Evolutionary conservation across 1,140 invertebrate species (phyloP).

Genomic region (Drosophila albomicans): DNA sequence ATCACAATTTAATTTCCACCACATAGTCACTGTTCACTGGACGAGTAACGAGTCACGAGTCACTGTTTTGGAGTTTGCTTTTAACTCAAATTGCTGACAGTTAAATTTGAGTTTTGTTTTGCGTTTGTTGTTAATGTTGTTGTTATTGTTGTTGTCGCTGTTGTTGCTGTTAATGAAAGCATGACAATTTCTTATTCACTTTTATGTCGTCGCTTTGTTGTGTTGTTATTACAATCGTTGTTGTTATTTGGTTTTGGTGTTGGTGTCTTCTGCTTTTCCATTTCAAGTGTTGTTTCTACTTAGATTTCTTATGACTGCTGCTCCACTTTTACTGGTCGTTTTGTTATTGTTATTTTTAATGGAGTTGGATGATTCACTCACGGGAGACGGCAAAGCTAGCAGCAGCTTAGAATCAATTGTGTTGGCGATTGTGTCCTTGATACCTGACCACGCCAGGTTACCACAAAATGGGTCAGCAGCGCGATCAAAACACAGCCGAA

Average conservation of each 20-base stretch:
- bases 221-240: constrained; percentile 1
- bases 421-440: constrained; percentile 56
- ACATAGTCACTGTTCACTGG: constrained; percentile 22
- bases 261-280: constrained; percentile 52
- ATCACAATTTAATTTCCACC: constrained; percentile 19
- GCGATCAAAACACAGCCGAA: constrained; percentile 36
- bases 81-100: constrained; percentile 51
- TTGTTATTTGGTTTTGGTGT: constrained; percentile 21
- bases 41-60: constrained; percentile 1
- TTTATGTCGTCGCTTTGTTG: constrained; percentile 51
- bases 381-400: not conserved
- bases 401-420: constrained; percentile 15
- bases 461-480: constrained; percentile 50
- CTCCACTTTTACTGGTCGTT: constrained; percentile 70
- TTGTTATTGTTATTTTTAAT: constrained; percentile 42
- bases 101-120: constrained; percentile 43
- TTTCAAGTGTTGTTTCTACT: constrained; percentile 63
- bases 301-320: constrained; percentile 72
- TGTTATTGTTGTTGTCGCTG: constrained; percentile 34
- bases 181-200: constrained; percentile 78
- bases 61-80: constrained; percentile 21
- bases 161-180: constrained; percentile 74
- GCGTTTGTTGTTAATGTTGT: constrained; percentile 48
- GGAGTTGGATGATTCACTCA: constrained; percentile 45
- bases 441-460: constrained; percentile 16